Conservation (phyloP, 2,113 vertebrate species). For the Zosterops borbonicus region DNA sequence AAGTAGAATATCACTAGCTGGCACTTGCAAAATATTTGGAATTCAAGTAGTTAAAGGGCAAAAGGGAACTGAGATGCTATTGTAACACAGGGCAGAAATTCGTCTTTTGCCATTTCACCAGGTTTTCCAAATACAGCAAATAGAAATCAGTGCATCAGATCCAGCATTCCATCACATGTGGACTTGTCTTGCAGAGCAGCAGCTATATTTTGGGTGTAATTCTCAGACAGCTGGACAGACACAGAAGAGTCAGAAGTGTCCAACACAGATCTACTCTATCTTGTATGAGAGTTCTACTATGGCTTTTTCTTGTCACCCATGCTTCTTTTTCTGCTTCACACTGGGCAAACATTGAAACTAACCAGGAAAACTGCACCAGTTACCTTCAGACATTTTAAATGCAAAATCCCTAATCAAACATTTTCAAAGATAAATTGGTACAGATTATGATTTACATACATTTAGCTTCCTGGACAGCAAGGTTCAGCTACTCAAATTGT, state of each 20-base stretch:
- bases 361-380: neutral
- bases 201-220: neutral
- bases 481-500: neutral
- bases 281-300: neutral
- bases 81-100: neutral
- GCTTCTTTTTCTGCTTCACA: neutral
- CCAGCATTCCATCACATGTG: neutral
- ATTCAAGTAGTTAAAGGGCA: neutral
- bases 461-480: neutral
- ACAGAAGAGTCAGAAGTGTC: neutral
- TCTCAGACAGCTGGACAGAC: neutral
- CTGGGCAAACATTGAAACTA: neutral
- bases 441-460: neutral
- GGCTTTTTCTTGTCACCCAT: neutral
- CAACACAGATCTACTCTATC: neutral
- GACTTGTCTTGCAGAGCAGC: neutral
- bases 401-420: neutral
- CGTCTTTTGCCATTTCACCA: neutral
- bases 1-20: neutral
- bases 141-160: neutral
- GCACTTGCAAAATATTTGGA: neutral
- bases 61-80: neutral
- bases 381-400: neutral
- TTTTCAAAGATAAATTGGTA: neutral
- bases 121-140: neutral